These are phyloP conservation scores for Calyptommatus sinebrachiatus DNA, from an alignment of 2,113 vertebrate species.

Conservation along the genomic window DNA sequence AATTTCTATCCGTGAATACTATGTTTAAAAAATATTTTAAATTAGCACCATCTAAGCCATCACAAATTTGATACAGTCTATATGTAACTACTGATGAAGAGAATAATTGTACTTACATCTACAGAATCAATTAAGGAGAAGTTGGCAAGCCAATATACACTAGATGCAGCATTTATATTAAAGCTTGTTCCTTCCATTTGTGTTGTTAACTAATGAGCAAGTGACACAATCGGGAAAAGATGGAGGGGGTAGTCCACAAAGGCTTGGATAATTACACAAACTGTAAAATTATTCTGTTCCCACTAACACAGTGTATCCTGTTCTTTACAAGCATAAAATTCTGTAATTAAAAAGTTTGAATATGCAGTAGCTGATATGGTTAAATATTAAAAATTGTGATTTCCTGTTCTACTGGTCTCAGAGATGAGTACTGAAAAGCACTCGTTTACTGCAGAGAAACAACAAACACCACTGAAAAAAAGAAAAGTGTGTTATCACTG, in stretches of 20 bases:
- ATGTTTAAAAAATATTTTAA: constrained; percentile 9
- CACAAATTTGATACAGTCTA: constrained; percentile 38
- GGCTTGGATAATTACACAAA: constrained; percentile 11
- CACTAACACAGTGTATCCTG: not conserved
- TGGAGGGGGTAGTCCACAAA: not conserved
- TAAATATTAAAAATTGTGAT: not conserved
- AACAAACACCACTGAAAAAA: too few species aligned
- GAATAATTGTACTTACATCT: constrained; percentile 57
- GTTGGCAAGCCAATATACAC: constrained; percentile 43
- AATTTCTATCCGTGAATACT: not conserved
- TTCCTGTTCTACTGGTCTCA: not conserved
- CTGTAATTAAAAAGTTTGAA: not conserved
- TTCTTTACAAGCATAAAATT: not conserved
- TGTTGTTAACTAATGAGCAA: constrained; percentile 57
- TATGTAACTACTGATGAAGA: constrained; percentile 42
- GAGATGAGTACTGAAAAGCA: not conserved
- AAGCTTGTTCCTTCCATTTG: constrained; percentile 54
- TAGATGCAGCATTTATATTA: constrained; percentile 45
- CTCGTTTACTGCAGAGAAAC: too few species aligned
- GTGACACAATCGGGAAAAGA: constrained; percentile 35
- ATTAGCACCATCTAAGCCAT: constrained; percentile 8
- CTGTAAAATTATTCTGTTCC: not conserved
- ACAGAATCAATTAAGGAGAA: constrained; percentile 45
- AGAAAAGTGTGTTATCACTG: too few species aligned
- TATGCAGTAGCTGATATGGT: fast-evolving